Evolutionary conservation across 35 echinoderm and acorn worm species (phyloP), one percentile per base, ranked within the genome.

Genomic region (Patiria miniata): DNA sequence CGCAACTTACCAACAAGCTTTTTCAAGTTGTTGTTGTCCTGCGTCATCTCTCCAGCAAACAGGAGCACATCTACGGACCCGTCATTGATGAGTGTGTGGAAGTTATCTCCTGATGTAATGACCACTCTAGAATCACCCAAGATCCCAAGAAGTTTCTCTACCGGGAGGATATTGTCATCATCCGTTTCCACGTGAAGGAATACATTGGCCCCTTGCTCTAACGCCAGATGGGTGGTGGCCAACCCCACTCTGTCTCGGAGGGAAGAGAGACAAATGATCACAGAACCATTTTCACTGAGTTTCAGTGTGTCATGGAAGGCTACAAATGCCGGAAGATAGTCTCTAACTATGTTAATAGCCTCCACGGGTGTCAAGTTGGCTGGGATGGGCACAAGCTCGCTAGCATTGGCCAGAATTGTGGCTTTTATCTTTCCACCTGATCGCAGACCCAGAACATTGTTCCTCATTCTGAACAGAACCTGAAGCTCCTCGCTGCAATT

Each of bases 301-400:
- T 90, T 86, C 57, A 97, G 59, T 59, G 95, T 93, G 52, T 97
- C 95, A 77, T 97, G 95, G 26, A 97, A 97, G 23, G 95, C 95
- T 18, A 97, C 95, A 87, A 97, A 97, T 1, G 95, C 95, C 30
- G 95, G 95, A 1, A 97, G 86, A 51, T 97, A 97, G 39, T 97
- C 95, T 30, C 91, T 77, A n/a, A 97, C 88, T 28, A 97, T 97
- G 51, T 97, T 97, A 22, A 97, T 91, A 23, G 95, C 95, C 53
- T 97, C 95, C 15, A 93, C 86, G 21, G 91, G 91, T 16, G 95
- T 97, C 2, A 97, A 39, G 47, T 97, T 97, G 0, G 83, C 83
- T 79, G 95, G 95, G 32, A 97, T 90, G 18, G 95, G 91, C 21
- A 97, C 87, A 32, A 97, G 81, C 9, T 97, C 95, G 40, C 82